phyloP scores from a whole-genome alignment of 2,113 vertebrate genomes.

The Lampris megalopsis region DNA sequence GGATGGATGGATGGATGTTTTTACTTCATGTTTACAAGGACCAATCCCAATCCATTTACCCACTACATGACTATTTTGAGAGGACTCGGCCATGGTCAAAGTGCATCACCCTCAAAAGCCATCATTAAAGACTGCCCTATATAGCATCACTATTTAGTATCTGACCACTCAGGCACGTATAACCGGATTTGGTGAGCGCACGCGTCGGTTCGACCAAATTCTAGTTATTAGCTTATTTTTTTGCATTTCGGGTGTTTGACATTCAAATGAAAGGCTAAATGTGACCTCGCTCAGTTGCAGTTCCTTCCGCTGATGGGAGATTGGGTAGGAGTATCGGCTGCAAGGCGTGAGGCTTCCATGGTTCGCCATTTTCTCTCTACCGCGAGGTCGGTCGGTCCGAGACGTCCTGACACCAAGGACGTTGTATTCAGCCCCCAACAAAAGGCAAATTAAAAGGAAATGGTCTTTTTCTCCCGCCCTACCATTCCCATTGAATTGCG shows the following conservation, averaged over 20 bases:
- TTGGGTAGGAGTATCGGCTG: constrained; percentile 25
- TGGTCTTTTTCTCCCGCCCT: not conserved
- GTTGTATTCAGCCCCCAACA: not conserved
- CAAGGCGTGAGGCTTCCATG: constrained; percentile 17
- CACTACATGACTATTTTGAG: constrained; percentile 8
- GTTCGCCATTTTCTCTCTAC: constrained; percentile 17
- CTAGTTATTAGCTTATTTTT: constrained; percentile 7
- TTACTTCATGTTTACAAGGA: constrained; percentile 5
- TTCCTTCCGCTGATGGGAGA: constrained; percentile 25
- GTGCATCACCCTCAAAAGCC: constrained; percentile 21
- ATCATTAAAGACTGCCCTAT: not conserved
- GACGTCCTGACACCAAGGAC: not conserved
- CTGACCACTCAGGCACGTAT: constrained; percentile 5
- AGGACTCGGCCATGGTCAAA: constrained; percentile 30
- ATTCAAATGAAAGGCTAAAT: constrained; percentile 30
- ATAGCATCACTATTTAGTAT: constrained; percentile 6
- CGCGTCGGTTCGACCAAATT: constrained; percentile 29
- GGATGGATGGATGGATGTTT: too few species aligned
- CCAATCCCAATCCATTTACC: constrained; percentile 36
- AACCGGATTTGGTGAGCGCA: constrained; percentile 31
- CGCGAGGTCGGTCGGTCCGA: constrained; percentile 8
- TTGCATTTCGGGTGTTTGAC: constrained; percentile 30
- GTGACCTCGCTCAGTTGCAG: constrained; percentile 31
- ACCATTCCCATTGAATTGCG: constrained; percentile 27
- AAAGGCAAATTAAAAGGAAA: constrained; percentile 8